Percentiles rank a stretch among this genome's conserved stretches.
These are phyloP conservation scores for Agrochola lota DNA, from an alignment of 2,888 invertebrate genomes.

Conservation along the genomic window DNA sequence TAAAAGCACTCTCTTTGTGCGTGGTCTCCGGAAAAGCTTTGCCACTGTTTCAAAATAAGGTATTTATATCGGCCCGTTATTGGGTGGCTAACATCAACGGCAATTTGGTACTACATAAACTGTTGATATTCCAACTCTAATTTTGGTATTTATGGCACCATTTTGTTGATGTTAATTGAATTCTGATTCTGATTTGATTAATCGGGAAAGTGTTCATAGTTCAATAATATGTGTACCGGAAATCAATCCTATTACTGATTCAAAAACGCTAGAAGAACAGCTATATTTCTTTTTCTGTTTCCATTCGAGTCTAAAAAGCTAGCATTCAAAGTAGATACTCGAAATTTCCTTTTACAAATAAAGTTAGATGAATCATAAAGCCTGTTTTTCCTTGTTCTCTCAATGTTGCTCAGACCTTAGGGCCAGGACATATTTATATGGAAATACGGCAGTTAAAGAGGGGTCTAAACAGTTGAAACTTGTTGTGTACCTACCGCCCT, in stretches of 20 bases:
- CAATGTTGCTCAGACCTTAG: slow-evolving; percentile 50
- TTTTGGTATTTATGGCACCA: background rate
- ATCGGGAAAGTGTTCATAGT: background rate
- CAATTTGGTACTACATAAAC: background rate
- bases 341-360: slow-evolving; percentile 42
- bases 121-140: slow-evolving; percentile 12
- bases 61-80: background rate
- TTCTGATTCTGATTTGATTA: too few species aligned
- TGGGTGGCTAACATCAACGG: background rate
- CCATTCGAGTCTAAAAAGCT: background rate
- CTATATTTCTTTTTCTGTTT: background rate
- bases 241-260: background rate
- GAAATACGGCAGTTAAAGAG: slow-evolving; percentile 60
- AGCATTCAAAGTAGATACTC: slow-evolving; percentile 10
- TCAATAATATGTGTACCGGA: background rate
- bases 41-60: slow-evolving; percentile 12
- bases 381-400: slow-evolving; percentile 53
- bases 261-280: background rate
- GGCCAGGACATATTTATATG: slow-evolving; percentile 59
- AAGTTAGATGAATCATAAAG: slow-evolving; percentile 53
- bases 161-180: background rate
- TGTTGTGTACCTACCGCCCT: slow-evolving; percentile 37
- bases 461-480: slow-evolving; percentile 55
- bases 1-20: background rate
- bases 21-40: background rate